Conservation (phyloP, 2,113 vertebrate species). For the Phaethornis superciliosus region DNA sequence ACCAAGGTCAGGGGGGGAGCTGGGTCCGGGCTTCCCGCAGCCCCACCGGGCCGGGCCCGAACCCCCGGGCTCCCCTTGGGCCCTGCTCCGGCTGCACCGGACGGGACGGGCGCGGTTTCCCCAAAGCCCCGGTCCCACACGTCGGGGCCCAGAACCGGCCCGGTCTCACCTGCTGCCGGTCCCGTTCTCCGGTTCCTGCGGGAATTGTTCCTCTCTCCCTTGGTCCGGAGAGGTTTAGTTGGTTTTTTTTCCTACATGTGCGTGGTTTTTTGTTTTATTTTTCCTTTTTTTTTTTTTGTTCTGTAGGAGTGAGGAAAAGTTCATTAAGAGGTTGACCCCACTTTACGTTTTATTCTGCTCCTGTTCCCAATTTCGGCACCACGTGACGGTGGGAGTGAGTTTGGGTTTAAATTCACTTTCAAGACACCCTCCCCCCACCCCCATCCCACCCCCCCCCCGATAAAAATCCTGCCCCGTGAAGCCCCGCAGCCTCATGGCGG, state of each 20-base stretch:
- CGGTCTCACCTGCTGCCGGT: background rate
- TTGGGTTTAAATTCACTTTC: constrained; percentile 84
- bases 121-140: background rate
- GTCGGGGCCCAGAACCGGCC: background rate
- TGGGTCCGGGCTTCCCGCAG: background rate
- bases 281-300: background rate
- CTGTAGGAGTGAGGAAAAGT: constrained; percentile 30
- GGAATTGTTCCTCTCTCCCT: background rate
- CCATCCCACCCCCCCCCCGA: background rate
- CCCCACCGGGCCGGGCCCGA: background rate
- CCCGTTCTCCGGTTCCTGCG: background rate
- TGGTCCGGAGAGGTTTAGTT: background rate
- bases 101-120: accelerated
- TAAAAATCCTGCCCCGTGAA: constrained; percentile 74
- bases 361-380: constrained; percentile 83
- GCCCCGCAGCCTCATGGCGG: background rate
- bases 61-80: background rate
- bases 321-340: constrained; percentile 67
- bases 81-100: background rate
- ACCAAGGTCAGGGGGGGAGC: background rate
- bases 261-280: too few species aligned
- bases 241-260: too few species aligned
- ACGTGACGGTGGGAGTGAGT: constrained; percentile 88
- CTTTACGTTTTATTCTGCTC: constrained; percentile 76
- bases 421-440: constrained; percentile 53